These are phyloP conservation scores for Drosophila neotestacea DNA, from an alignment of 2,888 invertebrate species.

Conservation along the genomic window DNA sequence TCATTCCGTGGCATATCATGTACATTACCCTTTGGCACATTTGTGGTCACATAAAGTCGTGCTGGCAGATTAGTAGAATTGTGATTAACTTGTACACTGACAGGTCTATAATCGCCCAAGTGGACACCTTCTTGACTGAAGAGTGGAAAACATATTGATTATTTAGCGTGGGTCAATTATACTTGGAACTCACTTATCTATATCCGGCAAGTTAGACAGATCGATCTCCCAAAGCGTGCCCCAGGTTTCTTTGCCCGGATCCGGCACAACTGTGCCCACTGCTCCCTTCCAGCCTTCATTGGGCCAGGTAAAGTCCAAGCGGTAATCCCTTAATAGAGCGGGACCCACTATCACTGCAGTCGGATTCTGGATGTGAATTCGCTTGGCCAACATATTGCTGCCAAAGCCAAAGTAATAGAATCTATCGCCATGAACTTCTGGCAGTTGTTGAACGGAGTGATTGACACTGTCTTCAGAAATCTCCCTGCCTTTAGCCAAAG, in stretches of 20 bases:
- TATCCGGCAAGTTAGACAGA: constrained; percentile 87
- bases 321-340: constrained; percentile 88
- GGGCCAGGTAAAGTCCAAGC: constrained; percentile 88
- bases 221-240: constrained; percentile 93
- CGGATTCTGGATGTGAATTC: constrained; percentile 93
- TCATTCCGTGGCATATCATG: constrained; percentile 78
- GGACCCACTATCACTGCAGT: constrained; percentile 89
- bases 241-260: constrained; percentile 85
- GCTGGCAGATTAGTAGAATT: constrained; percentile 86
- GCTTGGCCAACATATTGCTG: constrained; percentile 92
- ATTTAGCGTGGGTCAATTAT: neutral
- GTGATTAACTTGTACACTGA: constrained; percentile 87
- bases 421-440: constrained; percentile 51
- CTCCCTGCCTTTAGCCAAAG: neutral
- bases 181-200: constrained; percentile 88
- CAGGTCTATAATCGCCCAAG: constrained; percentile 88
- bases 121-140: constrained; percentile 80
- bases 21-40: constrained; percentile 86
- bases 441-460: constrained; percentile 31
- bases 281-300: constrained; percentile 90
- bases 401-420: constrained; percentile 96
- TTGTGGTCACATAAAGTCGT: constrained; percentile 90
- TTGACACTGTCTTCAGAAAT: neutral
- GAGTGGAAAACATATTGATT: neutral
- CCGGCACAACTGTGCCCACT: constrained; percentile 91